Conservation (phyloP, 2,113 vertebrate species). For the Catagonus wagneri region DNA sequence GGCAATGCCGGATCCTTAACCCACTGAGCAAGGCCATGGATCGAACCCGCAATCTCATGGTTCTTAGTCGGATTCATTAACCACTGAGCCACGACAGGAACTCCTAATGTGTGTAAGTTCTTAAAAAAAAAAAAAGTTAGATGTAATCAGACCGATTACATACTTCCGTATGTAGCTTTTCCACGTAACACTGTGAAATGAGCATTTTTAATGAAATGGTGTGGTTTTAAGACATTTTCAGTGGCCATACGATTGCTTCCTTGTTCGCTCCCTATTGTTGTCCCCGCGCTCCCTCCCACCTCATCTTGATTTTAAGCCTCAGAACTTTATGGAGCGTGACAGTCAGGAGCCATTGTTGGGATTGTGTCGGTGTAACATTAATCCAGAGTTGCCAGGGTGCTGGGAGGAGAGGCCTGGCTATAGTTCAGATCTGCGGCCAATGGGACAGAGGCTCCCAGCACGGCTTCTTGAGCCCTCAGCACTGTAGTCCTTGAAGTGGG, state of each 20-base stretch:
- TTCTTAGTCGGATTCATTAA: too few relatives aligned
- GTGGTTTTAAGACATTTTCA: constrained; percentile 3
- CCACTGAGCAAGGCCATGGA: too few relatives aligned
- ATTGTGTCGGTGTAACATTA: not conserved
- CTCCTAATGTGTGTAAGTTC: not conserved
- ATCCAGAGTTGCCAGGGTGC: not conserved
- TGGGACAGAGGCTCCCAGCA: not conserved
- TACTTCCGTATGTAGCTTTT: not conserved
- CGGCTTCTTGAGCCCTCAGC: not conserved
- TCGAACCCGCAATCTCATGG: too few relatives aligned
- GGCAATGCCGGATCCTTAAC: too few relatives aligned
- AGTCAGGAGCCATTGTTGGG: not conserved
- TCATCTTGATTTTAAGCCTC: not conserved
- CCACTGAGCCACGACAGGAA: too few relatives aligned
- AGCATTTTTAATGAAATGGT: not conserved
- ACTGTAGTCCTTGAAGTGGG: not conserved
- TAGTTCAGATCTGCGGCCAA: not conserved
- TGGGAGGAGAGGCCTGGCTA: not conserved
- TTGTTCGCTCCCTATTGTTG: not conserved
- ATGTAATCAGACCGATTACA: not conserved
- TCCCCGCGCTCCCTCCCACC: not conserved
- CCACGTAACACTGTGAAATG: not conserved
- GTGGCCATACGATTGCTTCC: not conserved
- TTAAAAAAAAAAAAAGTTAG: not conserved
- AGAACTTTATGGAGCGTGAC: not conserved